A percentile compares a stretch with the other conserved stretches of the same genome.
Conservation (phyloP, 92 coral and sea anemone species). For the Nematostella vectensis region DNA sequence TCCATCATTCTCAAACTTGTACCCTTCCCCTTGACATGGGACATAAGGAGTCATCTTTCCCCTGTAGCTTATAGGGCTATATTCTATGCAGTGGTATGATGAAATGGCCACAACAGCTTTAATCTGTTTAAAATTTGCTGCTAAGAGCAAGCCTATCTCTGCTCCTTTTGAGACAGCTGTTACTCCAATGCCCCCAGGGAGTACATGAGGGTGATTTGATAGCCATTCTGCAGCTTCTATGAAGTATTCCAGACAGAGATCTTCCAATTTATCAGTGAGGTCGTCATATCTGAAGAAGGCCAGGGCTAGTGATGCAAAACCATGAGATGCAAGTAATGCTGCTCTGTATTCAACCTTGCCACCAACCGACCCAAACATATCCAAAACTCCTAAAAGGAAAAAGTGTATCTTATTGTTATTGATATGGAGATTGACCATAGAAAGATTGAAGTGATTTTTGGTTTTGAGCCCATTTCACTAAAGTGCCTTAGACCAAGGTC, state of each 20-base stretch:
- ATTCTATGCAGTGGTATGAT: conserved; percentile 9
- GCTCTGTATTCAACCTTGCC: conserved; percentile 49
- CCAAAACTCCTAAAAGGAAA: conserved; percentile 38
- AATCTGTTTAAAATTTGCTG: conserved; percentile 28
- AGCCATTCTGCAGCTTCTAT: conserved; percentile 67
- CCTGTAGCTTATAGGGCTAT: conserved; percentile 7
- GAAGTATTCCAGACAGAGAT: conserved; percentile 56
- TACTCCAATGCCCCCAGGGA: conserved; percentile 40
- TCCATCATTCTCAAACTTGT: conserved; percentile 8
- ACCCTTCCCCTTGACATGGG: neutral
- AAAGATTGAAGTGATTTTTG: too few relatives aligned
- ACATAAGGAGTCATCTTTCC: conserved; percentile 16
- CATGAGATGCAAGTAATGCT: conserved; percentile 65
- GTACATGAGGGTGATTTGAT: conserved; percentile 34
- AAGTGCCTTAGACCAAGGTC: too few relatives aligned
- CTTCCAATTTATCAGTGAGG: conserved; percentile 37
- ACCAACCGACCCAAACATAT: conserved; percentile 48
- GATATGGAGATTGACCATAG: neutral
- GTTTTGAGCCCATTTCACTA: too few relatives aligned
- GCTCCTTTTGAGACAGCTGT: conserved; percentile 53
- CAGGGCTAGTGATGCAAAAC: conserved; percentile 49
- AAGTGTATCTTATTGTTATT: too few relatives aligned
- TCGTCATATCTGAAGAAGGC: conserved; percentile 52
- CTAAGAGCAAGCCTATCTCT: conserved; percentile 40
- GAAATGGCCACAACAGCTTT: conserved; percentile 40